Conservation (phyloP, 2,888 invertebrate species). For the Dendrolimus houi region DNA sequence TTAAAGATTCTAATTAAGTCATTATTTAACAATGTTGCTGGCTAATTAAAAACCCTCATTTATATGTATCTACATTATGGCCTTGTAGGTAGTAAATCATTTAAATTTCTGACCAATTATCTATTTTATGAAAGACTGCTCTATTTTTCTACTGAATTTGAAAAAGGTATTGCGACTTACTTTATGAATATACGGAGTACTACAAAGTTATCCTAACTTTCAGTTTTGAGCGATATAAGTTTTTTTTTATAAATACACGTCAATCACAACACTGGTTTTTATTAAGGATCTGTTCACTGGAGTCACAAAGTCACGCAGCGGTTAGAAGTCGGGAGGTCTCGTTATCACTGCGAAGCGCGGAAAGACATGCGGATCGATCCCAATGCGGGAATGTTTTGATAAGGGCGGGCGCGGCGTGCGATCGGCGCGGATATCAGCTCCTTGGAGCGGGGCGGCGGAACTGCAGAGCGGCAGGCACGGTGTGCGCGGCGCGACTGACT, state of each 20-base stretch:
- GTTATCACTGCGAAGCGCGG: conserved; percentile 45
- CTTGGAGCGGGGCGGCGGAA: conserved; percentile 5
- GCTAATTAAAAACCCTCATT: too few species aligned
- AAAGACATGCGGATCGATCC: conserved; percentile 65
- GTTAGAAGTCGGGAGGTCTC: conserved; percentile 29
- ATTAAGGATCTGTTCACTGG: conserved; percentile 35
- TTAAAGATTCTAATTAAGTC: neutral
- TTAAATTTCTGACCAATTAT: too few species aligned
- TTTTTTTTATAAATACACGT: conserved; percentile 29
- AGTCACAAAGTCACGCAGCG: conserved; percentile 51
- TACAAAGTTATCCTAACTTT: neutral
- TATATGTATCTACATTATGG: too few species aligned
- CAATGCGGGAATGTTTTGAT: conserved; percentile 57
- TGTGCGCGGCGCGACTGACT: conserved; percentile 61
- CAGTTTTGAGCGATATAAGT: neutral
- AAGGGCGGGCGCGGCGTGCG: conserved; percentile 31
- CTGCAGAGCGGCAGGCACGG: conserved; percentile 34
- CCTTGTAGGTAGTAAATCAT: too few species aligned
- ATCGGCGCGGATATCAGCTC: conserved; percentile 9
- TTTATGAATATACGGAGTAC: neutral
- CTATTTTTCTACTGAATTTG: neutral
- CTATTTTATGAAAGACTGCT: too few species aligned
- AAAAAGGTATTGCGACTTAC: neutral
- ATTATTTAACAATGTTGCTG: neutral
- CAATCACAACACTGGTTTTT: conserved; percentile 39